A percentile compares a stretch with the other conserved stretches of the same genome.
phyloP scores from a whole-genome alignment of 2,113 vertebrate species.

The Datnioides undecimradiatus region DNA sequence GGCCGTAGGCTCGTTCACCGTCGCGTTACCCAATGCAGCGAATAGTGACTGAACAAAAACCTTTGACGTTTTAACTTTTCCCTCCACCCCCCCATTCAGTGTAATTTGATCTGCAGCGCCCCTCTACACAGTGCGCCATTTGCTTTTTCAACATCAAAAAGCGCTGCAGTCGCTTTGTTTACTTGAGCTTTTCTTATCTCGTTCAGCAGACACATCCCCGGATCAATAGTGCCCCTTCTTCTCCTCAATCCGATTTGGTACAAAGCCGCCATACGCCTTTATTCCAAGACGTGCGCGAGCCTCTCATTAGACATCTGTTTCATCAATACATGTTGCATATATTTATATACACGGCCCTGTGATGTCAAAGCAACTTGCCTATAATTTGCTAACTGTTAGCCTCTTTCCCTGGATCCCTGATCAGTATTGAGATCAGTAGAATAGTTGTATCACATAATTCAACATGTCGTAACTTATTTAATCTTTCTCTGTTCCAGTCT shows the following conservation, averaged over 20 bases:
- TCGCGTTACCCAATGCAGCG: too few relatives aligned
- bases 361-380: too few relatives aligned
- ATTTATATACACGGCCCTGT: too few relatives aligned
- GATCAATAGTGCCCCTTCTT: not conserved
- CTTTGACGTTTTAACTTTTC: too few relatives aligned
- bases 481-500: not conserved
- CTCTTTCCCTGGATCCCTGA: not conserved
- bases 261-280: not conserved
- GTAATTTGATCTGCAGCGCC: not conserved
- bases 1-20: too few relatives aligned
- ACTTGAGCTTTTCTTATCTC: not conserved
- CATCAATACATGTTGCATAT: too few relatives aligned
- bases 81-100: not conserved
- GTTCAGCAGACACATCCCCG: not conserved
- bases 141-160: not conserved
- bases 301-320: not conserved
- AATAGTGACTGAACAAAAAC: too few relatives aligned
- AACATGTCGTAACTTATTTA: not conserved
- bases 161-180: not conserved
- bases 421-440: not conserved
- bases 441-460: not conserved
- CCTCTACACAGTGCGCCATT: too few relatives aligned
- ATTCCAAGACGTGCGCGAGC: not conserved
- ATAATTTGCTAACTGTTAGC: not conserved
- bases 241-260: not conserved